phyloP scores from a whole-genome alignment of 2,113 vertebrate genomes.

The Psilopsiagon aurifrons region DNA sequence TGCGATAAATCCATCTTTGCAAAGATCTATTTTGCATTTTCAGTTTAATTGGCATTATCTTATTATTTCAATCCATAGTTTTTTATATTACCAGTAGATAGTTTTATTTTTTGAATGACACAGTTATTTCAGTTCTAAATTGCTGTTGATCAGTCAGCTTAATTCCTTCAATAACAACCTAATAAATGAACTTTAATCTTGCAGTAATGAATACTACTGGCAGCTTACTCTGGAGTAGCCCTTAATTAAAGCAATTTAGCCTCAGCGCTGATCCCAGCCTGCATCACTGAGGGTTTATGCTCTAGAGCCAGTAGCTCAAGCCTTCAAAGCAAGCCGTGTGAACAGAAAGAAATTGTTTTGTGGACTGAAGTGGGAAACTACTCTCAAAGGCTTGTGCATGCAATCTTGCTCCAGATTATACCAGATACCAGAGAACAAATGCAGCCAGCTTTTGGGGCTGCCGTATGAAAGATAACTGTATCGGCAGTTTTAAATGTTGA shows the following conservation, averaged over 20 bases:
- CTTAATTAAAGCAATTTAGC: conserved; percentile 22
- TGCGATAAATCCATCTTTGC: background rate
- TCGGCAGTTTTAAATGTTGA: background rate
- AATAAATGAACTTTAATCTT: background rate
- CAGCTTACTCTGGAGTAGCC: background rate
- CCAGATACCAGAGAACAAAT: rapidly evolving
- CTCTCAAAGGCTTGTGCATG: background rate
- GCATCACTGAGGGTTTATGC: background rate
- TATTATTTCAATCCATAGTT: background rate
- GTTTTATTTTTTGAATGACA: background rate
- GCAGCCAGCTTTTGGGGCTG: background rate
- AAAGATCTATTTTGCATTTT: background rate
- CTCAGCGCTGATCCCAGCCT: background rate
- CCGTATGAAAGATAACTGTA: background rate
- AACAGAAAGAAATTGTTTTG: background rate
- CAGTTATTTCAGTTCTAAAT: background rate
- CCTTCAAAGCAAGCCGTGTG: background rate
- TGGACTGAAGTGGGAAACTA: background rate
- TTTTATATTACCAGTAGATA: background rate
- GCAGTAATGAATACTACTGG: background rate
- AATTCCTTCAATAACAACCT: conserved; percentile 31
- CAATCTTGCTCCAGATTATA: background rate
- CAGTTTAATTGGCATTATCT: background rate
- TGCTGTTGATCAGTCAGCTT: background rate
- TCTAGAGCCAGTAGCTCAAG: background rate